A percentile compares a stretch with the other conserved stretches of the same genome.
Evolutionary conservation across 1,140 invertebrate genomes (phyloP).

Genomic region (Drosophila yakuba): DNA sequence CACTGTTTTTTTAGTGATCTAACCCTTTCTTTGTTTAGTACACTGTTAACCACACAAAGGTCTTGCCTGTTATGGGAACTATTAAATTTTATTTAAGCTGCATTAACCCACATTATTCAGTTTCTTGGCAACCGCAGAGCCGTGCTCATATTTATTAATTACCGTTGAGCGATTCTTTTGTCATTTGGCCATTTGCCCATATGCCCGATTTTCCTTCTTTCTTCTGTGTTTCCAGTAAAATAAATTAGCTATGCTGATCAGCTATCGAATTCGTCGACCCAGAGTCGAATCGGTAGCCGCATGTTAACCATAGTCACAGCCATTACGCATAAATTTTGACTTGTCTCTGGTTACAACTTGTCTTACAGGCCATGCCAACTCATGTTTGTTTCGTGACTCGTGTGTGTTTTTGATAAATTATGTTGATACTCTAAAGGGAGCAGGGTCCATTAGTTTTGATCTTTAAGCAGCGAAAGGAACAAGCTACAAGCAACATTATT

Average conservation of each 20-base stretch:
- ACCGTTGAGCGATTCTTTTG: slow-evolving; percentile 4
- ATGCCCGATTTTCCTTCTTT: slow-evolving; percentile 12
- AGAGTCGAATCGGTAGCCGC: slow-evolving; percentile 44
- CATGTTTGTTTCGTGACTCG: slow-evolving; percentile 20
- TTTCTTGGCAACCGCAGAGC: slow-evolving; percentile 20
- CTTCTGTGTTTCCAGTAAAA: slow-evolving; percentile 16
- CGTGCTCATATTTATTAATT: slow-evolving; percentile 32
- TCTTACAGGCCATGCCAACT: slow-evolving; percentile 30
- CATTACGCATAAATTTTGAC: slow-evolving; percentile 59
- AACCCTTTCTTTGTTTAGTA: no score
- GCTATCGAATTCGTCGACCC: slow-evolving; percentile 54
- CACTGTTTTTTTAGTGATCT: no score
- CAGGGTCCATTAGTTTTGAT: neutral
- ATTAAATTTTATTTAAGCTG: slow-evolving; percentile 12
- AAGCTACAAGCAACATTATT: no score
- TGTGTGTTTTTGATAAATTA: slow-evolving; percentile 36
- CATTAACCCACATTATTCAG: slow-evolving; percentile 34
- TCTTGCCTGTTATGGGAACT: slow-evolving; percentile 3
- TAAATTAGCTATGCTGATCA: slow-evolving; percentile 55
- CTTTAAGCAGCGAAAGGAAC: no score
- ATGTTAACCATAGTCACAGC: slow-evolving; percentile 48
- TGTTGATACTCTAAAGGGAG: slow-evolving; percentile 26
- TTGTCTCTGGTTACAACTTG: slow-evolving; percentile 55
- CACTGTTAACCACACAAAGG: neutral
- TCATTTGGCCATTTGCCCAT: slow-evolving; percentile 37